A percentile compares a stretch with the other conserved stretches of the same genome.
Evolutionary conservation across 1,140 invertebrate species (phyloP).

Genomic region (Anastatus disparis): DNA sequence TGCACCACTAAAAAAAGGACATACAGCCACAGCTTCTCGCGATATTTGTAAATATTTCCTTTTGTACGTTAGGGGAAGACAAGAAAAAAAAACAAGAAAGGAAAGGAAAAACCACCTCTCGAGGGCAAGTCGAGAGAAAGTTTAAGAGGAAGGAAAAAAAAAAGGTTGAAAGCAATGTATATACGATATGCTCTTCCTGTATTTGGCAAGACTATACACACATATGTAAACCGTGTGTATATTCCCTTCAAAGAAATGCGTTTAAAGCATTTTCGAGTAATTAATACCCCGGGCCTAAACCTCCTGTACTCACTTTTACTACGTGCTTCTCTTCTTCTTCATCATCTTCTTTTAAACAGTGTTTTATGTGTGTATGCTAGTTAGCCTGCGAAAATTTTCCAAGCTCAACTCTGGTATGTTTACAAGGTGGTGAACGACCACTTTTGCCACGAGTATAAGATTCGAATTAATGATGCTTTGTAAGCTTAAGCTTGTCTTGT

Average conservation of each 20-base stretch:
- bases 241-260: slow-evolving; percentile 27
- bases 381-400: slow-evolving; percentile 35
- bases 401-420: not conserved
- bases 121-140: not conserved
- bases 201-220: slow-evolving; percentile 26
- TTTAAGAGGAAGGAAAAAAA: not conserved
- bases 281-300: slow-evolving; percentile 23
- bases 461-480: slow-evolving; percentile 12
- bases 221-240: not conserved
- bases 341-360: too few relatives aligned
- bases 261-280: slow-evolving; percentile 16
- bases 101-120: not conserved
- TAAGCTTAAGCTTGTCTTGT: not conserved
- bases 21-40: too few relatives aligned
- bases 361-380: too few relatives aligned
- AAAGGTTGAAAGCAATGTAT: too few relatives aligned
- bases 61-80: slow-evolving; percentile 8
- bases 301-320: too few relatives aligned
- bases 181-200: slow-evolving; percentile 13
- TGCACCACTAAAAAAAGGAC: too few relatives aligned
- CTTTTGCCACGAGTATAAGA: slow-evolving; percentile 22
- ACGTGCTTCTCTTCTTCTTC: too few relatives aligned
- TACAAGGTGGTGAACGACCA: slow-evolving; percentile 2
- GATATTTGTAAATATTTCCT: slow-evolving; percentile 37
- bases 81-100: not conserved